Conservation (phyloP, 2,888 invertebrate species). For the Catocala fraxini region DNA sequence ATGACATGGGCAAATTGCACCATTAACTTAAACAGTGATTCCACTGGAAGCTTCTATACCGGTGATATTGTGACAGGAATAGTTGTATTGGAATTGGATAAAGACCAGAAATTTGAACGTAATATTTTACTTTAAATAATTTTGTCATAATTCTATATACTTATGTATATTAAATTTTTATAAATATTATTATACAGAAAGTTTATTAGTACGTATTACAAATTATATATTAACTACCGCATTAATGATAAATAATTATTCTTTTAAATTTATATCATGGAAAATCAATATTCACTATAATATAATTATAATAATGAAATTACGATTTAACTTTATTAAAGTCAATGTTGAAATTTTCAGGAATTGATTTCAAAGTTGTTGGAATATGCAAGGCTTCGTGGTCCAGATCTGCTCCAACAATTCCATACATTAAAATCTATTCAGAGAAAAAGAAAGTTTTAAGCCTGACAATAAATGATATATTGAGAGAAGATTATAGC, state of each 20-base stretch:
- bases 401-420: slow-evolving; percentile 72
- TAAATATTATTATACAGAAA: too few relatives aligned
- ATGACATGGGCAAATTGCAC: slow-evolving; percentile 73
- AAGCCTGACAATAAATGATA: slow-evolving; percentile 57
- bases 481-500: slow-evolving; percentile 64
- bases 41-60: slow-evolving; percentile 71
- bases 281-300: too few relatives aligned
- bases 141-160: neutral
- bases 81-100: slow-evolving; percentile 69
- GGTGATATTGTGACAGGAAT: slow-evolving; percentile 79
- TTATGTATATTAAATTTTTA: too few relatives aligned
- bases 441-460: slow-evolving; percentile 71
- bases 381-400: slow-evolving; percentile 75
- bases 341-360: slow-evolving; percentile 55
- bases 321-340: too few relatives aligned
- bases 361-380: slow-evolving; percentile 67
- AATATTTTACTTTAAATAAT: slow-evolving; percentile 31
- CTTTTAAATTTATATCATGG: too few relatives aligned
- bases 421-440: slow-evolving; percentile 77
- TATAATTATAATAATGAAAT: too few relatives aligned
- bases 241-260: too few relatives aligned
- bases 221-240: too few relatives aligned
- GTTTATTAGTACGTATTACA: too few relatives aligned
- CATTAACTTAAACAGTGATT: slow-evolving; percentile 71
- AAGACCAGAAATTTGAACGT: slow-evolving; percentile 71